Conservation (phyloP, 2,113 vertebrate species). For the Morone chrysops region DNA sequence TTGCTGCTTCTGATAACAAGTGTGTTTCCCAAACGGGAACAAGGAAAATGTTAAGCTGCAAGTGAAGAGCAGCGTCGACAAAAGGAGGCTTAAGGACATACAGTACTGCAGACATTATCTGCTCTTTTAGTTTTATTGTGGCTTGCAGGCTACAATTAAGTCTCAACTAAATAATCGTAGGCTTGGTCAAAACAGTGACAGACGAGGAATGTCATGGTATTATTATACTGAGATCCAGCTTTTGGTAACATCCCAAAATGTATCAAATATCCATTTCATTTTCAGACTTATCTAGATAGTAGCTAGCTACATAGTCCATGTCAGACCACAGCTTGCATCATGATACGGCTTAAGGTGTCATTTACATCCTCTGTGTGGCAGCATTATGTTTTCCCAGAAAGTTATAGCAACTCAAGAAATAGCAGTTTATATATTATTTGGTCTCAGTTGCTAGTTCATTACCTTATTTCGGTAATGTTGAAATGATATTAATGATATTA, state of each 20-base stretch:
- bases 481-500: too few relatives aligned
- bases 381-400: too few relatives aligned
- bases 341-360: too few relatives aligned
- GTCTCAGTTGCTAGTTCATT: too few relatives aligned
- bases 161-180: not conserved
- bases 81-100: not conserved
- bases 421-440: too few relatives aligned
- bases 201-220: not conserved
- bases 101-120: not conserved
- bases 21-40: not conserved
- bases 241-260: not conserved
- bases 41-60: not conserved
- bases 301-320: too few relatives aligned
- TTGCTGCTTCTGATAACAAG: conserved; percentile 10
- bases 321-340: too few relatives aligned
- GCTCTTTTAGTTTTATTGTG: not conserved
- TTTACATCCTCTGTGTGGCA: too few relatives aligned
- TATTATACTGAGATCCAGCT: not conserved
- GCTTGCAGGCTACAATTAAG: not conserved
- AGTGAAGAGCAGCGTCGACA: not conserved
- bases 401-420: too few relatives aligned
- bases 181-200: not conserved
- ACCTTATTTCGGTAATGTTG: too few relatives aligned
- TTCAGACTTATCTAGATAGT: too few relatives aligned
- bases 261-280: not conserved